These are phyloP conservation scores for Dorcus parallelipipedus DNA, from an alignment of 2,888 invertebrate species.

Conservation along the genomic window DNA sequence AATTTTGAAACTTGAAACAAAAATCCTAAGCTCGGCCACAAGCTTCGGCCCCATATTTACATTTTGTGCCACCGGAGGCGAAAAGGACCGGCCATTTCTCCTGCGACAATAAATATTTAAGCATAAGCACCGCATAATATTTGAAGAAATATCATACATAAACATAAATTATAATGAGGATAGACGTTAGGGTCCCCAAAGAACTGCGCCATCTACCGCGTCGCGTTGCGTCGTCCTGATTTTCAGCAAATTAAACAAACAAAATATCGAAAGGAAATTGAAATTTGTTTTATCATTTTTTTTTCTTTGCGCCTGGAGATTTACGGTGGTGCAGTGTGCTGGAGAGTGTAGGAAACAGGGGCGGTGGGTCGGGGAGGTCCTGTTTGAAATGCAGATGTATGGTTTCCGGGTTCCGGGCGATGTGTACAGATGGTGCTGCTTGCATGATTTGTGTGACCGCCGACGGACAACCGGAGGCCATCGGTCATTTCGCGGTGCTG, in stretches of 20 bases:
- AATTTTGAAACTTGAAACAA: too few relatives aligned
- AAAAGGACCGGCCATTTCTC: slow-evolving; percentile 6
- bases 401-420: slow-evolving; percentile 39
- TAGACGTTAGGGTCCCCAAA: slow-evolving; percentile 10
- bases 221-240: slow-evolving; percentile 2
- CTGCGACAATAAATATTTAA: slow-evolving; percentile 19
- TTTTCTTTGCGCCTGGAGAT: too few relatives aligned
- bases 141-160: slow-evolving; percentile 23
- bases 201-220: neutral
- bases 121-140: slow-evolving; percentile 15
- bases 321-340: neutral
- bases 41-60: too few relatives aligned
- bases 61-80: slow-evolving; percentile 8
- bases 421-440: slow-evolving; percentile 44
- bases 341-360: neutral
- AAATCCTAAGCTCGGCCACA: too few relatives aligned
- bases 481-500: slow-evolving; percentile 19
- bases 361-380: slow-evolving; percentile 6
- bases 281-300: too few relatives aligned
- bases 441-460: slow-evolving; percentile 48
- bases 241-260: too few relatives aligned
- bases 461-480: slow-evolving; percentile 34
- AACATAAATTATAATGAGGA: slow-evolving; percentile 23
- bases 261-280: too few relatives aligned
- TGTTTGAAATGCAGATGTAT: slow-evolving; percentile 47